These are phyloP conservation scores for Cryptomyrus ogoouensis DNA, from an alignment of 2,113 vertebrate species.

Conservation along the genomic window DNA sequence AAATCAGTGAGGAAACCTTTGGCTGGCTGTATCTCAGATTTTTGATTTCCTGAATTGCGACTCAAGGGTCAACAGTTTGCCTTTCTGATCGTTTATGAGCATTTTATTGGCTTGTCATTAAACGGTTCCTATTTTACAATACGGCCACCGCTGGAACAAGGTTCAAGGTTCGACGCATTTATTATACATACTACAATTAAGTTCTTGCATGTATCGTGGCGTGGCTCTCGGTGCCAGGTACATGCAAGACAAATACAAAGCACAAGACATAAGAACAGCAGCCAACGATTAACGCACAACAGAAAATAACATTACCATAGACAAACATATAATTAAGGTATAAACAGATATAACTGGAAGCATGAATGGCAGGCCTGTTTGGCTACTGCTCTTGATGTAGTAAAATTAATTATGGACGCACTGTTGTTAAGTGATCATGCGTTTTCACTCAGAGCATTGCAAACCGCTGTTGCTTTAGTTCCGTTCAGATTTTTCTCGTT, in stretches of 20 bases:
- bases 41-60: not conserved
- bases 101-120: slow-evolving; percentile 4
- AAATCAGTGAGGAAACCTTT: not conserved
- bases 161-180: not conserved
- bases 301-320: not conserved
- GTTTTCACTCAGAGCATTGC: not conserved
- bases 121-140: not conserved
- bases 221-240: not conserved
- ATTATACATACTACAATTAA: not conserved
- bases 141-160: not conserved
- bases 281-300: not conserved
- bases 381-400: not conserved
- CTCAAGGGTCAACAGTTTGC: not conserved
- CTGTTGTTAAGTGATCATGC: not conserved
- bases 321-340: not conserved
- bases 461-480: not conserved
- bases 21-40: not conserved
- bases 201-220: not conserved
- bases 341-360: not conserved
- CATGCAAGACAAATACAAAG: not conserved
- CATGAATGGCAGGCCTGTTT: not conserved
- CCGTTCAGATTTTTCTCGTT: not conserved
- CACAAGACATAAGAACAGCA: not conserved
- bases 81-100: not conserved
- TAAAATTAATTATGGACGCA: not conserved